phyloP scores from a whole-genome alignment of 2,888 invertebrate genomes.

The Sesia bembeciformis region DNA sequence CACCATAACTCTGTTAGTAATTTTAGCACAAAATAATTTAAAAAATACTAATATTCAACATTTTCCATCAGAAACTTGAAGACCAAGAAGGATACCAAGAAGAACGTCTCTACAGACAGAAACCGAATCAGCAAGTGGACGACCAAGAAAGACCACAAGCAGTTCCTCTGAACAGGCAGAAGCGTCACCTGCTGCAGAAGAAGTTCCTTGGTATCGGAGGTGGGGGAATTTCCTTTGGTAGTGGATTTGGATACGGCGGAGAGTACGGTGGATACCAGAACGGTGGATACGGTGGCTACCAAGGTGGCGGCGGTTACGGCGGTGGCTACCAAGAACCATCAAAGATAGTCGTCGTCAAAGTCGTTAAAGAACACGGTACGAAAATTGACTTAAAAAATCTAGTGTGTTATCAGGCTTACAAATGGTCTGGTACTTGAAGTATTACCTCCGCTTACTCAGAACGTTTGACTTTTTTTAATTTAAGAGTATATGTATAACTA shows the following conservation, averaged over 20 bases:
- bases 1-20: too few species aligned
- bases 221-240: conserved; percentile 15
- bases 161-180: conserved; percentile 34
- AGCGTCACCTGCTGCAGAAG: conserved; percentile 33
- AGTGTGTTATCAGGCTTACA: too few species aligned
- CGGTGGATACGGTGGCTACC: conserved; percentile 10
- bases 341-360: conserved; percentile 33
- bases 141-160: conserved; percentile 35
- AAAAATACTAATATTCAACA: too few species aligned
- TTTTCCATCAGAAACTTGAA: conserved; percentile 20
- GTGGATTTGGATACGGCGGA: conserved; percentile 19
- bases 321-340: conserved; percentile 30
- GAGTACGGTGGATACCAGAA: conserved; percentile 13
- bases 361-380: conserved; percentile 33
- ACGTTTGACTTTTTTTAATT: too few species aligned
- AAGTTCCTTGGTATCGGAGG: conserved; percentile 23
- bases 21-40: too few species aligned
- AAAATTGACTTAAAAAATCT: neutral
- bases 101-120: conserved; percentile 34
- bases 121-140: conserved; percentile 50
- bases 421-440: too few species aligned
- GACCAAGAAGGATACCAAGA: conserved; percentile 33
- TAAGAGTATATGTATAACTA: too few species aligned
- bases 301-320: conserved; percentile 14
- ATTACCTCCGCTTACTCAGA: too few species aligned